Percentiles rank a stretch among this genome's conserved stretches.
phyloP scores from a whole-genome alignment of 2,888 invertebrate genomes.

The Cosmopolites sordidus region DNA sequence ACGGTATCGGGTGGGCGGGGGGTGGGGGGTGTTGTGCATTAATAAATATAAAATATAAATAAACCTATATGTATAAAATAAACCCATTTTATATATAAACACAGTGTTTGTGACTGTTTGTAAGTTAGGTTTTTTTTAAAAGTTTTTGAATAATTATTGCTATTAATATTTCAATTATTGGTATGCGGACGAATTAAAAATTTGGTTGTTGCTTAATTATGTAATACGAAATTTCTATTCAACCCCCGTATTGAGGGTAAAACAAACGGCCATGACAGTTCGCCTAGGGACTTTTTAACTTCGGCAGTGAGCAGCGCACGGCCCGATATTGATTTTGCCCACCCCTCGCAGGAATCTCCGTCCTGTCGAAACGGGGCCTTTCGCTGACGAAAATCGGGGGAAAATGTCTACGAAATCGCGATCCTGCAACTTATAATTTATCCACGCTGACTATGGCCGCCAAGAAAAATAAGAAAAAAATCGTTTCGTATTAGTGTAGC shows the following conservation, averaged over 20 bases:
- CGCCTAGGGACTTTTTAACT: constrained; percentile 1
- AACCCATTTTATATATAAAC: too few species aligned
- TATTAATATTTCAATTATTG: too few species aligned
- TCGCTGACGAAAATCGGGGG: constrained; percentile 25
- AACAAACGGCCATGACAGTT: background rate
- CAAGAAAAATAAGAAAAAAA: constrained; percentile 1
- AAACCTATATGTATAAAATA: too few species aligned
- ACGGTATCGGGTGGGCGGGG: too few species aligned
- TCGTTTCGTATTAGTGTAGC: background rate
- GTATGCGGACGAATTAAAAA: too few species aligned
- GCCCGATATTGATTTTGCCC: constrained; percentile 3
- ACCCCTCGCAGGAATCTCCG: constrained; percentile 2
- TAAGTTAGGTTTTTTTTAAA: too few species aligned
- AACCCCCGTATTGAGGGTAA: background rate
- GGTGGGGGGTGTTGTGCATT: too few species aligned
- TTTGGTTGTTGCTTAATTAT: too few species aligned
- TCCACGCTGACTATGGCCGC: background rate
- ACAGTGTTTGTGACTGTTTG: too few species aligned
- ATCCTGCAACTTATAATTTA: background rate
- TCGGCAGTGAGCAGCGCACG: background rate
- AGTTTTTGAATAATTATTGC: too few species aligned
- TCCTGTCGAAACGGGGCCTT: background rate
- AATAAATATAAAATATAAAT: too few species aligned
- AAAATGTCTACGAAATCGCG: constrained; percentile 27
- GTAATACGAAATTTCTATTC: background rate